phyloP scores from a whole-genome alignment of 2,888 invertebrate species.

The Zhuqinia jingwanae region DNA sequence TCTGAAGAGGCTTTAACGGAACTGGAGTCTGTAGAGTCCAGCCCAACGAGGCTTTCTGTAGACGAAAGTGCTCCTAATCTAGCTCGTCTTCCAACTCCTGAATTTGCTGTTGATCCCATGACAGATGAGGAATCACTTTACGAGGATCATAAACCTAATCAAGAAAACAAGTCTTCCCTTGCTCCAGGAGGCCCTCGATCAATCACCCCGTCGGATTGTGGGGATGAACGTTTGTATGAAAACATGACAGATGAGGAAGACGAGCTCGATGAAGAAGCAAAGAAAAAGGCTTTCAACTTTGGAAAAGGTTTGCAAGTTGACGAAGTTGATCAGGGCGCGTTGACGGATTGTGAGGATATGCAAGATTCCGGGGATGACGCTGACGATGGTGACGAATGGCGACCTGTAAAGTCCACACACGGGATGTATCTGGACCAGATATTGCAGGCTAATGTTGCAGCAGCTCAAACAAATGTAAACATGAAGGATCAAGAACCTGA shows the following conservation, averaged over 20 bases:
- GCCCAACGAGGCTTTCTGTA: constrained; percentile 42
- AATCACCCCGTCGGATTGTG: constrained; percentile 75
- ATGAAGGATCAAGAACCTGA: constrained; percentile 73
- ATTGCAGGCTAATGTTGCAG: constrained; percentile 62
- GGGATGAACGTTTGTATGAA: constrained; percentile 75
- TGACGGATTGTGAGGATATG: constrained; percentile 80
- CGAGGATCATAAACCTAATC: neutral
- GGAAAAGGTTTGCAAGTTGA: constrained; percentile 58
- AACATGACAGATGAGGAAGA: constrained; percentile 78
- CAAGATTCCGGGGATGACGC: constrained; percentile 80
- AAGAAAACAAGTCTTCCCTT: neutral
- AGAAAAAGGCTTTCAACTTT: constrained; percentile 37
- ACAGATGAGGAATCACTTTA: constrained; percentile 75
- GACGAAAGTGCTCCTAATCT: constrained; percentile 20
- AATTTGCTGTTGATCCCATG: constrained; percentile 69
- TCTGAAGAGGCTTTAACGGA: constrained; percentile 58
- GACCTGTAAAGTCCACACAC: constrained; percentile 42
- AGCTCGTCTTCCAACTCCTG: constrained; percentile 55
- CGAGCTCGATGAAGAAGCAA: constrained; percentile 47
- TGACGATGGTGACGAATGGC: constrained; percentile 68
- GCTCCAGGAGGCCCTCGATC: constrained; percentile 41
- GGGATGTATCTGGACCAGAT: constrained; percentile 63
- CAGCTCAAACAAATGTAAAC: constrained; percentile 64
- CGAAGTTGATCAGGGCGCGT: constrained; percentile 77
- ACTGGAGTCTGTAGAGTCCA: constrained; percentile 46